Percentiles rank a stretch among this genome's conserved stretches.
These are phyloP conservation scores for Enteromius radiatus DNA, from an alignment of 2,797 vertebrate genomes.

Conservation along the genomic window DNA sequence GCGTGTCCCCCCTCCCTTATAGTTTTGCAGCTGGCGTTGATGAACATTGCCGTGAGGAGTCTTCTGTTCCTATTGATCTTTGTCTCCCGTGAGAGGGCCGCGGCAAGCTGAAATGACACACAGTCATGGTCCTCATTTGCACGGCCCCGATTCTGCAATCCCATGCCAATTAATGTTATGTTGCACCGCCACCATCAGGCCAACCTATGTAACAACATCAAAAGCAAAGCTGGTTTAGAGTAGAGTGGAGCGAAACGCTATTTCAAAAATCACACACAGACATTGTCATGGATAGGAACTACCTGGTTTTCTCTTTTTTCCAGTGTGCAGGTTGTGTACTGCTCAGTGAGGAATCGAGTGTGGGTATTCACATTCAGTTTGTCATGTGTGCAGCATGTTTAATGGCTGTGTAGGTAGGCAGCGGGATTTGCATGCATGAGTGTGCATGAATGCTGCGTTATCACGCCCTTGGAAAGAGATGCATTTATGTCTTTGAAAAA, in stretches of 20 bases:
- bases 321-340: slow-evolving; percentile 77
- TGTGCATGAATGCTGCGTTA: slow-evolving; percentile 41
- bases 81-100: slow-evolving; percentile 64
- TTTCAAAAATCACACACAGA: neutral
- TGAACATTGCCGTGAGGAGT: slow-evolving; percentile 68
- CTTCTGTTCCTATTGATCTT: slow-evolving; percentile 79
- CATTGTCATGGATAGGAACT: neutral
- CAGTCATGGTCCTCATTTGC: slow-evolving; percentile 2
- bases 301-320: slow-evolving; percentile 49
- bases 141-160: slow-evolving; percentile 17
- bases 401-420: slow-evolving; percentile 1
- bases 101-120: slow-evolving; percentile 43
- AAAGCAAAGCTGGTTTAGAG: neutral
- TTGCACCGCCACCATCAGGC: slow-evolving; percentile 56
- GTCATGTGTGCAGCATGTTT: slow-evolving; percentile 44
- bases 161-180: slow-evolving; percentile 16
- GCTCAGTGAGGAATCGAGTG: slow-evolving; percentile 71
- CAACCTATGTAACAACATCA: slow-evolving; percentile 3
- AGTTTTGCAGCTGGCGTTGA: slow-evolving; percentile 70
- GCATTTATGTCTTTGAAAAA: slow-evolving; percentile 7
- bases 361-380: slow-evolving; percentile 66
- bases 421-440: slow-evolving; percentile 45
- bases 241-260: neutral
- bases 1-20: slow-evolving; percentile 48
- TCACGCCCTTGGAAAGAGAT: slow-evolving; percentile 17